Evolutionary conservation across 2,888 invertebrate genomes (phyloP), one percentile per base, ranked within the genome.

Genomic region (Belgica antarctica): DNA sequence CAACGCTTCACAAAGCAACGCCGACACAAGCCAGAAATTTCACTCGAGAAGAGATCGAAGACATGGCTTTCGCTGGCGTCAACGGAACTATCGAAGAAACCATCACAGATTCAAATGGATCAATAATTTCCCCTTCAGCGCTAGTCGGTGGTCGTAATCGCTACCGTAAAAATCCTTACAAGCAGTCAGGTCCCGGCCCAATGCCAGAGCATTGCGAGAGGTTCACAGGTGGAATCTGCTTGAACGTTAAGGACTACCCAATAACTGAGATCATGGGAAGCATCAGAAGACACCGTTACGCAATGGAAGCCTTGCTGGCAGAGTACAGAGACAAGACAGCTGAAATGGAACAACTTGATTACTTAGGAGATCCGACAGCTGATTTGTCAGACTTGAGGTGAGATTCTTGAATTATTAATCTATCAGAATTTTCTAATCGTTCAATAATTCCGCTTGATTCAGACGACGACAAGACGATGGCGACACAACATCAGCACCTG

Each of bases 201-300:
- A 12, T 75, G 77, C 17, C 76, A 79, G 71, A 81, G 79, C 72
- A 70, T 59, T 65, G 72, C 66, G 70, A 59, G 74, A 77, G 71
- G 76, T 78, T 24, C 71, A 73, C 28, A 77, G 77, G 72, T 73
- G 86, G 87, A 74, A 81, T 92, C 74, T 92, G 91, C 76, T 80
- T 91, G 66, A 86, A 87, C 72, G 84, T 86, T 22, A 83, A 84
- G 8, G 88, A 90, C 76, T 92, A 92, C 79, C 92, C 92, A 27
- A 85, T 86, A 19, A 87, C 88, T 59, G 85, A 86, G n/a, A 88
- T 88, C 73, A 80, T 85, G 74, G 83, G 84, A 74, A 88, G 87
- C 65, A 86, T 89, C 70, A 80, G 87, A 65, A 80, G 86, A 12
- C 86, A 89, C 75, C 86, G 86, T 74, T 87, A 87, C 47, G 87